These are phyloP conservation scores for Omphaloscelis lunosa DNA, from an alignment of 2,888 invertebrate genomes.

Conservation along the genomic window DNA sequence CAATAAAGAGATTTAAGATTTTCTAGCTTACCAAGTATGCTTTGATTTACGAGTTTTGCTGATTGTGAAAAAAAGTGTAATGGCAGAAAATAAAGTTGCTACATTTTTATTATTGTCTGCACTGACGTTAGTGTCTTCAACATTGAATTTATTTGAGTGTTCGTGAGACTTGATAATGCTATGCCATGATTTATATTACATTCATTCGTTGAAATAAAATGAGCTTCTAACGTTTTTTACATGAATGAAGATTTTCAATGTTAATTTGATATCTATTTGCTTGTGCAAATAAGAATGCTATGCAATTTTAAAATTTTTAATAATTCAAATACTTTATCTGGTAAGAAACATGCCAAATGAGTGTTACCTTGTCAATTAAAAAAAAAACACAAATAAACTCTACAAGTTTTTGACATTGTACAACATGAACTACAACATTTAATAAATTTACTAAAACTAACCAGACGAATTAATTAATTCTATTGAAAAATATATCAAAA, in stretches of 20 bases:
- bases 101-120: slow-evolving; percentile 62
- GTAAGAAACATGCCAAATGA: neutral
- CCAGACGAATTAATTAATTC: neutral
- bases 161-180: slow-evolving; percentile 41
- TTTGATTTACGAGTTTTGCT: slow-evolving; percentile 61
- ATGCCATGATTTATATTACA: slow-evolving; percentile 28
- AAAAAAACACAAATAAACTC: neutral
- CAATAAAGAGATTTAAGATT: slow-evolving; percentile 64
- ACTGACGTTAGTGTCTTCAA: slow-evolving; percentile 44
- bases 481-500: neutral
- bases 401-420: no score
- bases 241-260: neutral
- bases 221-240: slow-evolving; percentile 21
- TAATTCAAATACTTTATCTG: neutral
- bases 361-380: neutral
- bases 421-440: no score
- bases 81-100: slow-evolving; percentile 51
- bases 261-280: neutral
- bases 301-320: neutral
- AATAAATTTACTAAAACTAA: neutral
- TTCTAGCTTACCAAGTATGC: slow-evolving; percentile 62
- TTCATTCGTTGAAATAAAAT: slow-evolving; percentile 12
- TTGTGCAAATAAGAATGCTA: neutral
- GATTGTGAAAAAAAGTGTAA: slow-evolving; percentile 58
- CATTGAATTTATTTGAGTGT: slow-evolving; percentile 54